These are phyloP conservation scores for Enteromius viviparus DNA, from an alignment of 2,797 vertebrate species.

Conservation along the genomic window DNA sequence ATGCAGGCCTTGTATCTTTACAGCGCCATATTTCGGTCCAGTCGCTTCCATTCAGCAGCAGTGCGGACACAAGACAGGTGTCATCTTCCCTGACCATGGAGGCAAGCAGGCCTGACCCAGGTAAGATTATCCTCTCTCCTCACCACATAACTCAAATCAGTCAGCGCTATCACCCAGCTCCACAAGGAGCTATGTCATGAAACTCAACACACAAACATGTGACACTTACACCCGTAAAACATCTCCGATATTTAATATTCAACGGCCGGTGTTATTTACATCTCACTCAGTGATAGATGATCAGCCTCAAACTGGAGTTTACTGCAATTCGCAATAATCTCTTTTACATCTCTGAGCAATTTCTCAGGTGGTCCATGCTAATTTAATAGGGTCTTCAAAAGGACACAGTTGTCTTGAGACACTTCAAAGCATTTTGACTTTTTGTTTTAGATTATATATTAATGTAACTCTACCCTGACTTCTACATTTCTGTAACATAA, in stretches of 20 bases:
- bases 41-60: conserved; percentile 46
- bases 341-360: conserved; percentile 6
- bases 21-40: conserved; percentile 20
- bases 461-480: conserved; percentile 52
- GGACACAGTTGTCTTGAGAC: background rate
- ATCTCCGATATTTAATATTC: conserved; percentile 78
- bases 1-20: conserved; percentile 1
- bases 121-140: conserved; percentile 65
- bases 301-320: conserved; percentile 10
- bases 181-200: conserved; percentile 65
- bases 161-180: conserved; percentile 55
- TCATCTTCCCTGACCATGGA: conserved; percentile 59
- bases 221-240: conserved; percentile 69
- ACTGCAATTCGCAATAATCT: conserved; percentile 18
- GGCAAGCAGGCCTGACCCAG: conserved; percentile 50
- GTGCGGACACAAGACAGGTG: conserved; percentile 49
- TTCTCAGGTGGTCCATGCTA: background rate
- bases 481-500: conserved; percentile 72
- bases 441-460: conserved; percentile 47
- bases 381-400: background rate
- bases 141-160: conserved; percentile 60
- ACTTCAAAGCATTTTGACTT: background rate
- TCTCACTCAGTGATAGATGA: conserved; percentile 69
- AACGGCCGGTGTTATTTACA: conserved; percentile 79
- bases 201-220: conserved; percentile 72